Conservation (phyloP, 2,888 invertebrate genomes). For the Hesperia comma region DNA sequence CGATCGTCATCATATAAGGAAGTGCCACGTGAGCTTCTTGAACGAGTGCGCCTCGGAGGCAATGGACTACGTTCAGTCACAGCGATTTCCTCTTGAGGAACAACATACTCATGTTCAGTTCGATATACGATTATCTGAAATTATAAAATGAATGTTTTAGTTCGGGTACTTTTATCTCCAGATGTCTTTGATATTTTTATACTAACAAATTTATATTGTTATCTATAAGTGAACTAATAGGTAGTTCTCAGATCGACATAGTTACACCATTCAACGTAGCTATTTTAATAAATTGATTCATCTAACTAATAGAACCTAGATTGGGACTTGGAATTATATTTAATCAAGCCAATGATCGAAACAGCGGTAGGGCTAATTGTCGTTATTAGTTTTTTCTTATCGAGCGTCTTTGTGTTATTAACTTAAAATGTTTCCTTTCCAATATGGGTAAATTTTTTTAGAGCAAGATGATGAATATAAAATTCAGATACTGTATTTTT, state of each 20-base stretch:
- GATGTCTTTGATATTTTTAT: background rate
- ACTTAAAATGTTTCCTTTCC: background rate
- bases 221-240: no score
- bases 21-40: constrained; percentile 79
- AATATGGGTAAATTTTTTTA: background rate
- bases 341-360: constrained; percentile 44
- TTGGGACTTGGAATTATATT: constrained; percentile 23
- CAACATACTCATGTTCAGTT: constrained; percentile 86
- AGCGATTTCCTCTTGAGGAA: constrained; percentile 81
- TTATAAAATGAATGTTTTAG: constrained; percentile 23
- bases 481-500: no score
- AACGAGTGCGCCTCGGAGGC: constrained; percentile 84
- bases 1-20: constrained; percentile 87
- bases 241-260: background rate
- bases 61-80: constrained; percentile 84
- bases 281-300: background rate
- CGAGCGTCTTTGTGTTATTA: background rate
- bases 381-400: constrained; percentile 9
- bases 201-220: no score
- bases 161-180: background rate
- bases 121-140: constrained; percentile 87
- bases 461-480: no score
- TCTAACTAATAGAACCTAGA: background rate
- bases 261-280: background rate
- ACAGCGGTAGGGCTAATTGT: constrained; percentile 41